phyloP scores from a whole-genome alignment of 2,113 vertebrate species.

The Rhinichthys klamathensis region DNA sequence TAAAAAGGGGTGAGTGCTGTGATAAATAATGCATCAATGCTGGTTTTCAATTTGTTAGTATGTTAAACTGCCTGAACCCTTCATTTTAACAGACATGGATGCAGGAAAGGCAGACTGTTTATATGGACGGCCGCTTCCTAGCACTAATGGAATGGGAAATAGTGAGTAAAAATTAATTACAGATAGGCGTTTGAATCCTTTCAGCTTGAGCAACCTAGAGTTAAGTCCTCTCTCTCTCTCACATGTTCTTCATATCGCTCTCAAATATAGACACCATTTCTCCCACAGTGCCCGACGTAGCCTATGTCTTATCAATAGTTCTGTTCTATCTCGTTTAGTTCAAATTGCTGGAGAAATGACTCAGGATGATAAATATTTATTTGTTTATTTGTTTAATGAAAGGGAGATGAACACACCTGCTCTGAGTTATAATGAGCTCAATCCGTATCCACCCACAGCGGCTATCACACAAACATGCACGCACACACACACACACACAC shows the following conservation, averaged over 20 bases:
- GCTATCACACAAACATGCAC: neutral
- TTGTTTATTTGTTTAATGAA: constrained; percentile 30
- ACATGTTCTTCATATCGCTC: neutral
- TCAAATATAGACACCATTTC: neutral
- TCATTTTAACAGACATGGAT: neutral
- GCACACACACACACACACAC: constrained; percentile 30
- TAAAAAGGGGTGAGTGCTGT: neutral
- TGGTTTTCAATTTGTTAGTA: constrained; percentile 10
- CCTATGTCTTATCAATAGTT: constrained; percentile 18
- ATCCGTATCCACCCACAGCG: neutral
- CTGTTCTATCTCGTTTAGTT: neutral
- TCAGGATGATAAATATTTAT: constrained; percentile 43
- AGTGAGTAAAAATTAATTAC: neutral
- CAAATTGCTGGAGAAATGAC: neutral
- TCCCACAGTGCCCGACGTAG: neutral
- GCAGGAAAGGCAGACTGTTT: neutral
- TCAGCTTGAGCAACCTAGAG: neutral
- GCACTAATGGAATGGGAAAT: constrained; percentile 20
- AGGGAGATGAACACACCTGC: constrained; percentile 13
- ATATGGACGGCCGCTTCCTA: neutral
- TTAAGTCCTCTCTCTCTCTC: neutral
- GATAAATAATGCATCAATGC: constrained; percentile 31
- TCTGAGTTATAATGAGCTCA: constrained; percentile 24
- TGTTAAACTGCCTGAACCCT: neutral
- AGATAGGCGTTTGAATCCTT: neutral